A percentile compares a stretch with the other conserved stretches of the same genome.
phyloP scores from a whole-genome alignment of 2,797 vertebrate species.

The Danio choprae region DNA sequence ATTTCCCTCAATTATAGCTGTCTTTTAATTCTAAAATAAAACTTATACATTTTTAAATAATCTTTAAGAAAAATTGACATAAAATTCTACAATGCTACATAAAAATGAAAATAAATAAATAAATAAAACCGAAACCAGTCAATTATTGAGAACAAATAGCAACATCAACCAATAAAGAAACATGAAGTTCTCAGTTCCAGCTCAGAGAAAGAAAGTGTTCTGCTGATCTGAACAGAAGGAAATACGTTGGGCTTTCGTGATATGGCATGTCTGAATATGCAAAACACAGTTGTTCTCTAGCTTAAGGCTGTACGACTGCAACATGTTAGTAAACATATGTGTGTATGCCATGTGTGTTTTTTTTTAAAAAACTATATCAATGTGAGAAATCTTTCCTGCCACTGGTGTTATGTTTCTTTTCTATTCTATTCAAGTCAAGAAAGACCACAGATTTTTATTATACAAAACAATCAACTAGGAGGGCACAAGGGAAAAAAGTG shows the following conservation, averaged over 20 bases:
- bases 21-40: not conserved
- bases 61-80: not conserved
- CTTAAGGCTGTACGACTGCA: not conserved
- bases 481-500: not conserved
- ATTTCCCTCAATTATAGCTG: not conserved
- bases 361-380: constrained; percentile 59
- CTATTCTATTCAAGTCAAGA: constrained; percentile 47
- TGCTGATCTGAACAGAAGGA: constrained; percentile 6
- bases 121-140: not conserved
- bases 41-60: no score
- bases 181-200: not conserved
- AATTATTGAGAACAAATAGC: not conserved
- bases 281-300: constrained; percentile 3
- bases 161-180: not conserved
- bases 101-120: no score
- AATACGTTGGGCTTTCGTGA: not conserved
- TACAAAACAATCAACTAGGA: not conserved
- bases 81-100: not conserved
- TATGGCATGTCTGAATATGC: constrained; percentile 28
- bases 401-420: constrained; percentile 58
- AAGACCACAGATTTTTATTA: constrained; percentile 46
- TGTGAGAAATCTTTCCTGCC: constrained; percentile 58
- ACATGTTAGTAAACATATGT: constrained; percentile 13
- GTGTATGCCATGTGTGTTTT: constrained; percentile 9
- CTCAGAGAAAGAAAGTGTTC: not conserved